These are phyloP conservation scores for Bucco capensis DNA, from an alignment of 2,113 vertebrate genomes.

Conservation along the genomic window DNA sequence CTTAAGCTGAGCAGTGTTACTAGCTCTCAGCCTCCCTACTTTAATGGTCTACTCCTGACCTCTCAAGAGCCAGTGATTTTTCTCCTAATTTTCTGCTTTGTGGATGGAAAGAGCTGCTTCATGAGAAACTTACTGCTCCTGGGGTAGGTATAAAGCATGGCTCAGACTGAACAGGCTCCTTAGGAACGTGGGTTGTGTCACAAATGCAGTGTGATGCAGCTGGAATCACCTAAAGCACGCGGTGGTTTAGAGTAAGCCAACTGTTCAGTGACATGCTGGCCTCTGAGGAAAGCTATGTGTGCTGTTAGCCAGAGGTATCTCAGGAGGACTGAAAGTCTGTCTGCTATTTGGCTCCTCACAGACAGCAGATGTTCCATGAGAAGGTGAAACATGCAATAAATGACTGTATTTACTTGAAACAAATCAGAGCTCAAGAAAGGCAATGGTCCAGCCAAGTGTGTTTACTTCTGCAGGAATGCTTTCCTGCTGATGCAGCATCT, in stretches of 20 bases:
- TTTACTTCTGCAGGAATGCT: constrained; percentile 5
- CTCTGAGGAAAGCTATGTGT: constrained; percentile 21
- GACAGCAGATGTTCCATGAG: constrained; percentile 46
- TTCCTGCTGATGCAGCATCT: constrained; percentile 37
- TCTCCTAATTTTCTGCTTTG: neutral
- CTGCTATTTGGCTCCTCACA: constrained; percentile 50
- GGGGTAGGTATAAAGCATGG: neutral
- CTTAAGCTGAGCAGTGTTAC: neutral
- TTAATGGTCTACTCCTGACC: neutral
- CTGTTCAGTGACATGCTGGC: constrained; percentile 33
- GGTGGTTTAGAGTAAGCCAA: constrained; percentile 22
- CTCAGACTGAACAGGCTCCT: neutral
- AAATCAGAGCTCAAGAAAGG: constrained; percentile 31
- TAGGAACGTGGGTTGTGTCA: neutral
- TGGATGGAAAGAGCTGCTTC: neutral
- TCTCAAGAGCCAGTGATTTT: neutral
- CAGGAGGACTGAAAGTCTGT: neutral
- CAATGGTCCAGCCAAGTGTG: constrained; percentile 23
- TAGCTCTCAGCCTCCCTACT: neutral
- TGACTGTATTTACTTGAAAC: constrained; percentile 30
- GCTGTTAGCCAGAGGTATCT: constrained; percentile 37
- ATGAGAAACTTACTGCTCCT: neutral
- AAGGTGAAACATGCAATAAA: constrained; percentile 54
- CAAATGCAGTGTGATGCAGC: neutral
- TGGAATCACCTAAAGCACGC: constrained; percentile 24